Conservation (phyloP, 2,888 invertebrate species). For the Elegia similella region DNA sequence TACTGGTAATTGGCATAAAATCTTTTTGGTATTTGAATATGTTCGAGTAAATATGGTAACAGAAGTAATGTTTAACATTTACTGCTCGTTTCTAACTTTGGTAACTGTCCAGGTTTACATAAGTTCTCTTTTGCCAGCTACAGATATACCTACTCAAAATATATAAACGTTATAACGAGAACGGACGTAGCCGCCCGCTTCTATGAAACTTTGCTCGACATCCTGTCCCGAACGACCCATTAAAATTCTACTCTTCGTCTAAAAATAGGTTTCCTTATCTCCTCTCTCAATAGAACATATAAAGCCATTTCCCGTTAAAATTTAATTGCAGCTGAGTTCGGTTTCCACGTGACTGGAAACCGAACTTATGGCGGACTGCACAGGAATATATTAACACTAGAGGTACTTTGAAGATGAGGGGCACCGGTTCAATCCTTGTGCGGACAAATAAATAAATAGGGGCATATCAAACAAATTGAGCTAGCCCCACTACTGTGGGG, state of each 20-base stretch:
- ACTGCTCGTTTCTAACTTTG: no score
- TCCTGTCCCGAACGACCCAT: slow-evolving; percentile 13
- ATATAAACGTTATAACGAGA: neutral
- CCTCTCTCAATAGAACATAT: slow-evolving; percentile 4
- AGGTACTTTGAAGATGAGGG: neutral
- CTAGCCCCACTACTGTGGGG: no score
- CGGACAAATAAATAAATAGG: no score
- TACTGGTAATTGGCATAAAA: no score
- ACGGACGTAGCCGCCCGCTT: slow-evolving; percentile 6
- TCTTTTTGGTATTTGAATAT: no score
- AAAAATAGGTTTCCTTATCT: slow-evolving; percentile 8
- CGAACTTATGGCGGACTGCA: neutral
- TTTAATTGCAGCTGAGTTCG: slow-evolving; percentile 7
- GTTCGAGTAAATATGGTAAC: no score
- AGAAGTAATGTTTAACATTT: no score
- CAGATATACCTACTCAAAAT: no score
- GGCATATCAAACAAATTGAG: no score
- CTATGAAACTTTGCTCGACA: slow-evolving; percentile 15
- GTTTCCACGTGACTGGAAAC: neutral
- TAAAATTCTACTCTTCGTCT: slow-evolving; percentile 12
- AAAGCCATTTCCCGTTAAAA: slow-evolving; percentile 2
- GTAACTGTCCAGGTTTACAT: no score
- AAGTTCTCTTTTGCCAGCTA: no score
- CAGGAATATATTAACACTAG: neutral
- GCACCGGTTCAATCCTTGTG: no score